Conservation (phyloP, 2,888 invertebrate species). For the Pandemis corylana region DNA sequence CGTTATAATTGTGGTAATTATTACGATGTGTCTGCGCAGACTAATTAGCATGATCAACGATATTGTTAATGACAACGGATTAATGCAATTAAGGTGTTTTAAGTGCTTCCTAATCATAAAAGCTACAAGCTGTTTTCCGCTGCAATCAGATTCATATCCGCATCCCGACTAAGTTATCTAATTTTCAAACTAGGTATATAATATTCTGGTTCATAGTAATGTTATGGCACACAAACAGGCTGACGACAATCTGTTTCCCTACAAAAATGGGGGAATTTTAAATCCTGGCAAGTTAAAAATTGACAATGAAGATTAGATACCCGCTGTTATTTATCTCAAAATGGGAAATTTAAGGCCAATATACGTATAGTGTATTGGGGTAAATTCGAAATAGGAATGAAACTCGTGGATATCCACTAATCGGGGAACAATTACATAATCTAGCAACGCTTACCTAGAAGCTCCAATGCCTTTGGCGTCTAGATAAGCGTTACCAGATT, state of each 20-base stretch:
- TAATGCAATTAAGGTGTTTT: conserved; percentile 5
- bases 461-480: too few relatives aligned
- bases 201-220: not conserved
- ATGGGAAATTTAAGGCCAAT: too few relatives aligned
- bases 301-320: not conserved
- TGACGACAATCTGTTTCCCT: not conserved
- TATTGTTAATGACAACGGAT: conserved; percentile 40
- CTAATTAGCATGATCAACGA: conserved; percentile 52
- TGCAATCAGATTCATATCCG: not conserved
- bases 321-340: too few relatives aligned
- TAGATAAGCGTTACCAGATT: too few relatives aligned
- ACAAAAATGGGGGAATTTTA: not conserved
- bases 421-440: too few relatives aligned
- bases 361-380: too few relatives aligned
- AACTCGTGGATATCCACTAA: too few relatives aligned
- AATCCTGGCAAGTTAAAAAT: not conserved
- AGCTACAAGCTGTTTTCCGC: not conserved
- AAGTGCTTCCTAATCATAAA: not conserved
- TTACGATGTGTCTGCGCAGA: conserved; percentile 53
- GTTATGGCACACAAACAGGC: too few relatives aligned
- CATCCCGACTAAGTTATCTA: not conserved
- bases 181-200: not conserved
- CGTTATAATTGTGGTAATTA: conserved; percentile 66
- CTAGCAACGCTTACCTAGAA: too few relatives aligned
- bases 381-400: too few relatives aligned